Base-by-base conservation (phyloP, 2,888 invertebrate genomes). In the Oligia latruncula region DNA sequence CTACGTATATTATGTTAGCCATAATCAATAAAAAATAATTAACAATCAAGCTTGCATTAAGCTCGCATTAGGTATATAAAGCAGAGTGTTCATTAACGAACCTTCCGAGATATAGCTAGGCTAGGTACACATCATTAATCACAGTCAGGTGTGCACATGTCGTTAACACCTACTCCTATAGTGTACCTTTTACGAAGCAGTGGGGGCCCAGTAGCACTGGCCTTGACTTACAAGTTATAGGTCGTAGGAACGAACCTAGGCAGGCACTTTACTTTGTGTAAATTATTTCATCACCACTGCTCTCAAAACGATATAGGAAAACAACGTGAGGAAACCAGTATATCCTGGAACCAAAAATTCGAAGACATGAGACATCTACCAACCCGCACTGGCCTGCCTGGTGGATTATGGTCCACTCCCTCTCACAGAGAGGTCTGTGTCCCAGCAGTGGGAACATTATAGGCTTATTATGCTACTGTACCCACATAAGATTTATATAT, bases 81-180 rank as follows among this genome's bases (percentile, higher is more conserved):
- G 49, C 35, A 8, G 67, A 78, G 65, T 68, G 75, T 75, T 79
- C 60, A 81, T 79, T 84, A 82, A 72, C 74, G 66, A 74, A 79
- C 35, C 15, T 46, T 9, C 68, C 20, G 43, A 67, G 55, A 65
- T 73, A 67, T 71, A 29, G 29, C 29, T 29, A 78, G 55, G 62
- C 13, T 78, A 74, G 58, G 68, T 74, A 76, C 76, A 78, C 82
- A 85, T 74, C 65, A 65, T 84, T 81, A 81, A 85, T 85, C 82
- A 81, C 17, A 40, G 65, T 55, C 40, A 8, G 23, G 35, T 71
- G 60, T 72, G 46, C 75, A 43, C 71, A 58, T 35, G 43, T 55
- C 29, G n/a, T 62, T 75, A 73, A 77, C 66, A 74, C 71, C 43
- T 52, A 23, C 23, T 52, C 49, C 65, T 74, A 65, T 20, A 29